Evolutionary conservation across 2,797 vertebrate species (phyloP).

Genomic region (Acanthurus leucopareius): DNA sequence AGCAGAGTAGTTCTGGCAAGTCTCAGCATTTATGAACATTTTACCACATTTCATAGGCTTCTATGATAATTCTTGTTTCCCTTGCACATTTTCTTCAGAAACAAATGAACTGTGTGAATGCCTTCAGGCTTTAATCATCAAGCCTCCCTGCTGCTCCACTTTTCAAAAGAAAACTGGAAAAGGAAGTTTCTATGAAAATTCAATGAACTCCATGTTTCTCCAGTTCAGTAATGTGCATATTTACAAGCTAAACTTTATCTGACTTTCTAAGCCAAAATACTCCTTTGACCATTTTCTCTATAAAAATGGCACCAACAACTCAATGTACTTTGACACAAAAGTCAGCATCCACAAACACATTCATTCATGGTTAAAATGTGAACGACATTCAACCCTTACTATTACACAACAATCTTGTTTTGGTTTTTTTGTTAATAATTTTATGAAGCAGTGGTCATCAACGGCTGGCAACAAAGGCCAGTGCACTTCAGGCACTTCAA

Average conservation of each 20-base stretch:
- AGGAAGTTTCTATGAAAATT: not conserved
- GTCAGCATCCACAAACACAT: too few relatives aligned
- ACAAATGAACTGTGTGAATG: conserved; percentile 4
- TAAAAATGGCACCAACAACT: too few relatives aligned
- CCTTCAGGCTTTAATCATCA: conserved; percentile 19
- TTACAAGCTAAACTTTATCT: not conserved
- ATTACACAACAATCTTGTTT: too few relatives aligned
- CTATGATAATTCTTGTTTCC: conserved; percentile 11
- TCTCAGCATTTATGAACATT: conserved; percentile 5
- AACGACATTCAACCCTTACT: too few relatives aligned
- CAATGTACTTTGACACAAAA: too few relatives aligned
- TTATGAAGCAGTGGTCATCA: not conserved
- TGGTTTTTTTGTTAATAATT: too few relatives aligned
- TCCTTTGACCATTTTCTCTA: not conserved
- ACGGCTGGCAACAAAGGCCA: not conserved
- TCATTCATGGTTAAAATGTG: too few relatives aligned
- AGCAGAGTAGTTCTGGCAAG: not conserved
- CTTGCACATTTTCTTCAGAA: not conserved
- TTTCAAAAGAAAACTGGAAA: not conserved
- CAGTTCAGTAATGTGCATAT: not conserved
- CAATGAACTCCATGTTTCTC: not conserved
- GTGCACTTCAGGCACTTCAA: not conserved
- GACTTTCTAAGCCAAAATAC: not conserved
- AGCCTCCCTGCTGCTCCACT: not conserved
- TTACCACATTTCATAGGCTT: not conserved